Evolutionary conservation across 2,113 vertebrate genomes (phyloP), one percentile per base, ranked within the genome.

Genomic region (Ramphastos sulfuratus): DNA sequence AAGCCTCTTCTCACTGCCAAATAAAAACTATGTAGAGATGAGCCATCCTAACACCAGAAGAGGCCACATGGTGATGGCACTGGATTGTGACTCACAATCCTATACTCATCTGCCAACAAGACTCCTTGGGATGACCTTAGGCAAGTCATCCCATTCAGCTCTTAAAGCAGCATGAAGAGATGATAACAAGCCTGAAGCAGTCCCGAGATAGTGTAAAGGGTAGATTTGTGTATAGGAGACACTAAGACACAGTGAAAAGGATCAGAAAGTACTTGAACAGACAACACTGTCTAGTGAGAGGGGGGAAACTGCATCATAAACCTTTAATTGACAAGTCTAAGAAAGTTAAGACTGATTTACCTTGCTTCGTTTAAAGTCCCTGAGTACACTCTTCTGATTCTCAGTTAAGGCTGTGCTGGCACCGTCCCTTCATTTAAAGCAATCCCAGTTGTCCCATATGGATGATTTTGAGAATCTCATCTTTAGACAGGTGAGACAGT

Each of bases 231-330:
- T 4, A 1, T 23, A 27, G 5, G 13, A 61, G 44, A 35, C 64
- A 14, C 28, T 48, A 15, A 25, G 21, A 21, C 0, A 0, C 27
- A 35, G n/a, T 1, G 10, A 30, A 61, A 58, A 48, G 44, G 18
- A 21, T 10, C 42, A 17, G 31, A 50, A 52, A 66, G 56, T 56
- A 44, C 70, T 27, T 6, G 4, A 35, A 48, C 2, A 71, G 27
- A 31, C 25, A n/a, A 21, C 6, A 24, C 30, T 59, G 20, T 16
- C 37, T 2, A 30, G 21, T 7, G 30, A 63, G 27, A 72, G 21
- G n/a, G 39, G 42, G 7, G 3, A 50, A 55, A 16, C 16, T 2
- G 7, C 50, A 50, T 35, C 56, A 17, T 6, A 25, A 79, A 66
- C 23, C 46, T 55, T 0, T 12, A 44, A 60, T 4, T 25, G 35